A percentile compares a stretch with the other conserved stretches of the same genome.
phyloP scores from a whole-genome alignment of 2,113 vertebrate species.

The Nestor notabilis region DNA sequence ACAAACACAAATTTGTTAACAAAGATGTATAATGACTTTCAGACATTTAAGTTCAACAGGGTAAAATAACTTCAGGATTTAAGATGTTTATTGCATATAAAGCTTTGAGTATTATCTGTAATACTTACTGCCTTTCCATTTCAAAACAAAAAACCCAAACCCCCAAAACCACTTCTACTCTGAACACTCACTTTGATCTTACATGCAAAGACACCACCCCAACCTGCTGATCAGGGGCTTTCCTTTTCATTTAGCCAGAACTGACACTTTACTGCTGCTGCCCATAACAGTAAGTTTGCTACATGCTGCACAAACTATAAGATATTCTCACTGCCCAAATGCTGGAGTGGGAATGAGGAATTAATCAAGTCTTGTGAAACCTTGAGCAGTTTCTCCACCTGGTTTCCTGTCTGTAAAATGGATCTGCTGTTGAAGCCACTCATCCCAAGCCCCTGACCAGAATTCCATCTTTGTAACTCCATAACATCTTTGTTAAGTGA shows the following conservation, averaged over 20 bases:
- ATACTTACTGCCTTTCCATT: not conserved
- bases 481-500: not conserved
- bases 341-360: not conserved
- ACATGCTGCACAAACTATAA: not conserved
- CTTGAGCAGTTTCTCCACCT: not conserved
- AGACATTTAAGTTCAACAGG: constrained; percentile 15
- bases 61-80: not conserved
- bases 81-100: not conserved
- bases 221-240: not conserved
- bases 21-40: not conserved
- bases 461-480: not conserved
- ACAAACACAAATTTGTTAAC: constrained; percentile 22
- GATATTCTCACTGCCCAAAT: not conserved
- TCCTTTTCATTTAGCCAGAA: not conserved
- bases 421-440: not conserved
- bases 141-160: not conserved
- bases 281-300: not conserved
- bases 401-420: not conserved
- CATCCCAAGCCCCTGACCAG: not conserved
- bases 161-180: not conserved
- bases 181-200: not conserved
- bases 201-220: not conserved
- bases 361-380: not conserved
- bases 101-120: not conserved
- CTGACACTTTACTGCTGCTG: not conserved